These are phyloP conservation scores for Alces alces DNA, from an alignment of 2,113 vertebrate genomes.

Conservation along the genomic window DNA sequence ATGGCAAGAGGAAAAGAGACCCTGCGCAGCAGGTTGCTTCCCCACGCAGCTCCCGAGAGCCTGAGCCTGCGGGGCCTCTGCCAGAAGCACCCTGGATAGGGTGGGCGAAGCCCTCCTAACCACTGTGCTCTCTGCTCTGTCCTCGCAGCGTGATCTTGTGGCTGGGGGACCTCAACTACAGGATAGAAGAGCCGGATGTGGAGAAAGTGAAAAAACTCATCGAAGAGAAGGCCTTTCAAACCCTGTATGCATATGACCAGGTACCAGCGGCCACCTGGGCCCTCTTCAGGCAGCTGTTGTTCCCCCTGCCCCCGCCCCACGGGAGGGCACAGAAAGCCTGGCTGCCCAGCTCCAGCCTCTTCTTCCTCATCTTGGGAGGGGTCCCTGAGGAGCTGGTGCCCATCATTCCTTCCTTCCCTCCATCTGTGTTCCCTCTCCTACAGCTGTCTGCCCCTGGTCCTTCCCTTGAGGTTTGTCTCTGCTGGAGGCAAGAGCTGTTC, in stretches of 20 bases:
- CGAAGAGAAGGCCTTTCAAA: conserved; percentile 87
- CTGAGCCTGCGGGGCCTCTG: not conserved
- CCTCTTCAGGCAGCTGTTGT: not conserved
- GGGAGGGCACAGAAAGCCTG: not conserved
- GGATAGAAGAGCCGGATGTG: conserved; percentile 91
- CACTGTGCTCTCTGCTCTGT: conserved; percentile 54
- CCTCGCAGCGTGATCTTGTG: conserved; percentile 87
- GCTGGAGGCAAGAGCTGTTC: not conserved
- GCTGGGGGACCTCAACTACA: conserved; percentile 98
- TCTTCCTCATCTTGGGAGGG: not conserved
- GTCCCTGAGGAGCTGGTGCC: not conserved
- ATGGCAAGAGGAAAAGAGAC: not conserved
- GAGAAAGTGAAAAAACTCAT: conserved; percentile 91
- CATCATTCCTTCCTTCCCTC: not conserved
- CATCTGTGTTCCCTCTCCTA: not conserved
- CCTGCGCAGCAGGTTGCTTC: not conserved
- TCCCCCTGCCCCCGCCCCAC: fast-evolving
- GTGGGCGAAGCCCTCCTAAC: not conserved
- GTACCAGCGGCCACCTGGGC: conserved; percentile 72
- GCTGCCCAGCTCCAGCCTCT: not conserved
- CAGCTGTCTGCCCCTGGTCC: not conserved
- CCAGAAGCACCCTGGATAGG: not conserved
- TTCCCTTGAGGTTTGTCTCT: not conserved
- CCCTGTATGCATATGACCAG: conserved; percentile 90
- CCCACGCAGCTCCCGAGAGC: not conserved